Evolutionary conservation across 1,140 invertebrate genomes (phyloP).

Genomic region (Eupeodes corollae): DNA sequence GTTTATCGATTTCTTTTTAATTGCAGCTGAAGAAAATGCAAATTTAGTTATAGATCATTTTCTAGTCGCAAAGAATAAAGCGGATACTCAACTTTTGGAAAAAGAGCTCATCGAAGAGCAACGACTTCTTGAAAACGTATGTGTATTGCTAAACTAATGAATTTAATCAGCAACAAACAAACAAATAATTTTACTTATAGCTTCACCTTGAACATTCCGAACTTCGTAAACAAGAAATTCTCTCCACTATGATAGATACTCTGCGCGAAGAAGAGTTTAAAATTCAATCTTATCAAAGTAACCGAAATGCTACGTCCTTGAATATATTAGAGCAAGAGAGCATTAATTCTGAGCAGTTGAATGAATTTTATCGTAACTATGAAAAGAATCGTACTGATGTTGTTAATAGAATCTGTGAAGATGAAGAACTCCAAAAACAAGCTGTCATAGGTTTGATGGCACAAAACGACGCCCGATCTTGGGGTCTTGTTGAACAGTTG

Average conservation of each 20-base stretch:
- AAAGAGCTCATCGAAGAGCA: constrained; percentile 53
- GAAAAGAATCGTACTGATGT: constrained; percentile 47
- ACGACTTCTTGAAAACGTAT: constrained; percentile 39
- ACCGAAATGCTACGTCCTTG: constrained; percentile 20
- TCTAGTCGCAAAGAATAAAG: constrained; percentile 45
- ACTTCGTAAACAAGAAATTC: constrained; percentile 40
- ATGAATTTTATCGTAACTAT: constrained; percentile 47
- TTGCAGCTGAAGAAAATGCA: constrained; percentile 49
- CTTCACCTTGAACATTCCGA: constrained; percentile 11
- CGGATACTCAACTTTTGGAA: constrained; percentile 47
- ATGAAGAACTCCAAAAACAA: constrained; percentile 60
- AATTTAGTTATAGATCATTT: constrained; percentile 53
- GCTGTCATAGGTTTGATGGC: constrained; percentile 60
- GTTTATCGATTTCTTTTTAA: neutral
- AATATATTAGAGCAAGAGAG: constrained; percentile 40
- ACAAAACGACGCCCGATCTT: constrained; percentile 59
- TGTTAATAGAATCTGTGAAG: constrained; percentile 47
- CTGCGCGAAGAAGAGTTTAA: constrained; percentile 46
- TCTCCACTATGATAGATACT: constrained; percentile 53
- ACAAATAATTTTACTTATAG: neutral
- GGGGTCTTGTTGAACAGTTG: constrained; percentile 67
- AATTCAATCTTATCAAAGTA: constrained; percentile 23
- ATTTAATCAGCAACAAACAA: neutral
- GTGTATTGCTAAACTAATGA: neutral
- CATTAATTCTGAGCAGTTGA: constrained; percentile 46